These are phyloP conservation scores for Periophthalmus modestus DNA, from an alignment of 2,113 vertebrate species.

Conservation along the genomic window DNA sequence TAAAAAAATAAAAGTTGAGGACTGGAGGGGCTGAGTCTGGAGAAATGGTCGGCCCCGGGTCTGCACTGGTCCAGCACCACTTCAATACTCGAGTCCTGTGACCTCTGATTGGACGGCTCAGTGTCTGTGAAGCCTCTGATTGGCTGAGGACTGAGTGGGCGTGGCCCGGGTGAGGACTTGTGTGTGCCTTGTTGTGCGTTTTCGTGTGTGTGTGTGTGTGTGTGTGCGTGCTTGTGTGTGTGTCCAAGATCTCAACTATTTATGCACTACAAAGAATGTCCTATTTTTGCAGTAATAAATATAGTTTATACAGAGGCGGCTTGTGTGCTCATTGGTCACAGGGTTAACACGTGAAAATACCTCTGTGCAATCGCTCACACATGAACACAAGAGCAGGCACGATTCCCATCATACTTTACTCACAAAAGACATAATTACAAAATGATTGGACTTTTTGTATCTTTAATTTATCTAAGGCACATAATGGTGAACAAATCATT, in stretches of 20 bases:
- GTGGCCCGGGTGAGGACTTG: constrained; percentile 64
- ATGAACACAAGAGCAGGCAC: too few relatives aligned
- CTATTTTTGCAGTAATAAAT: constrained; percentile 72
- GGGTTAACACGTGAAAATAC: too few relatives aligned
- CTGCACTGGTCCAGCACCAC: neutral
- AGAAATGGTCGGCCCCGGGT: too few relatives aligned
- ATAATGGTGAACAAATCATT: too few relatives aligned
- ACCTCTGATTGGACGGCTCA: constrained; percentile 43
- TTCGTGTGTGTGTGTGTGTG: constrained; percentile 49
- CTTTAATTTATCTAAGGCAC: too few relatives aligned
- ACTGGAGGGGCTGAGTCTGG: too few relatives aligned
- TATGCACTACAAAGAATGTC: constrained; percentile 75
- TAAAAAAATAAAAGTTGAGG: too few relatives aligned
- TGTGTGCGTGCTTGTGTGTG: constrained; percentile 27
- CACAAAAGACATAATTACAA: too few relatives aligned
- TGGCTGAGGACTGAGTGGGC: constrained; percentile 54
- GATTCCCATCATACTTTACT: too few relatives aligned
- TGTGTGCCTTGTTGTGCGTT: constrained; percentile 73
- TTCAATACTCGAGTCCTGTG: constrained; percentile 38
- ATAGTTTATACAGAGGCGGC: neutral
- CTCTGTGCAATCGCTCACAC: too few relatives aligned
- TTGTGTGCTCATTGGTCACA: neutral
- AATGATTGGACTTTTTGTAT: too few relatives aligned
- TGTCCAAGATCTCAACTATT: constrained; percentile 58
- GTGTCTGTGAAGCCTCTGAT: constrained; percentile 61